These are phyloP conservation scores for Xylocampa areola DNA, from an alignment of 2,888 invertebrate species.

Conservation along the genomic window DNA sequence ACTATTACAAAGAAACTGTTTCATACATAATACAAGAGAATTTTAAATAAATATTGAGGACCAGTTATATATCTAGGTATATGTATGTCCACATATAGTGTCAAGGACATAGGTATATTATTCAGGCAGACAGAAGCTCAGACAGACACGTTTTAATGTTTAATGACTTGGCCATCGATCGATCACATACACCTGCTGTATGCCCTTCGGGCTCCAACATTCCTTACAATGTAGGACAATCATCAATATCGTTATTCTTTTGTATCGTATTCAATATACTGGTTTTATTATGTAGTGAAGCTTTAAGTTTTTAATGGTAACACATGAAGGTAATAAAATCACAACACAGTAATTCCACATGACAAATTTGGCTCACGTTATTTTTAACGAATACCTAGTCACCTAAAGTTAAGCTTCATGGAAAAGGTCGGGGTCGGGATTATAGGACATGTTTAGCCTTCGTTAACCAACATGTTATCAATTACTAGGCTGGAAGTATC, in stretches of 20 bases:
- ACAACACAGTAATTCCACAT: not conserved
- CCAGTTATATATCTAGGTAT: slow-evolving; percentile 40
- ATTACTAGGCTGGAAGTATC: not conserved
- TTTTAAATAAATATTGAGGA: slow-evolving; percentile 37
- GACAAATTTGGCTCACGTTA: not conserved
- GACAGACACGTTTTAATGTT: slow-evolving; percentile 84
- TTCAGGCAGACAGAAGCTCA: slow-evolving; percentile 68
- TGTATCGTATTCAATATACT: slow-evolving; percentile 23
- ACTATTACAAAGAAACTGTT: not conserved
- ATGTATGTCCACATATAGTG: slow-evolving; percentile 59
- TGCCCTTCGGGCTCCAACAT: slow-evolving; percentile 57
- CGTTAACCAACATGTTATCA: too few species aligned
- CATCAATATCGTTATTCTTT: slow-evolving; percentile 56
- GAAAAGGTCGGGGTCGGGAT: not conserved
- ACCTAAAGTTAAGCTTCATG: slow-evolving; percentile 3
- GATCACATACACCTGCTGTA: slow-evolving; percentile 70
- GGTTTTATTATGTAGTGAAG: not conserved
- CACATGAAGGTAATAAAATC: not conserved
- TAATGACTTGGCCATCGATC: slow-evolving; percentile 79
- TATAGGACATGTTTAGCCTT: slow-evolving; percentile 8
- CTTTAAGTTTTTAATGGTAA: not conserved
- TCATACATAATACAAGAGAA: slow-evolving; percentile 13
- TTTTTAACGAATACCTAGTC: slow-evolving; percentile 5
- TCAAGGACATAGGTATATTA: slow-evolving; percentile 75
- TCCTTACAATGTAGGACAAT: slow-evolving; percentile 64